A percentile compares a stretch with the other conserved stretches of the same genome.
phyloP scores from a whole-genome alignment of 1,140 invertebrate species.

The Drosophila bifasciata region DNA sequence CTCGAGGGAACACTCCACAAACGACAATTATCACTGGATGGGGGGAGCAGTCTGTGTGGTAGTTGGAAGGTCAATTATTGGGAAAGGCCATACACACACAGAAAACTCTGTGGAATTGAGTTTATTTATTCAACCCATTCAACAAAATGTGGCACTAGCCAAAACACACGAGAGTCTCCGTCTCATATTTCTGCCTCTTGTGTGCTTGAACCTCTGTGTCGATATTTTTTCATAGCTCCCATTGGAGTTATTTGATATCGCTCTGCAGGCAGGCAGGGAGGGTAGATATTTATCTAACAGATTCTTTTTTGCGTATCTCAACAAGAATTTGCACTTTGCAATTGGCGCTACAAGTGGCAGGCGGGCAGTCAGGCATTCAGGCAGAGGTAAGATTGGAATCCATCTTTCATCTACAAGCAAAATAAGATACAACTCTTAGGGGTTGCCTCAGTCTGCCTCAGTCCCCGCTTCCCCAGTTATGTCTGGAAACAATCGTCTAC shows the following conservation, averaged over 20 bases:
- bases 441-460: background rate
- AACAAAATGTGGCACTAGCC: conserved; percentile 4
- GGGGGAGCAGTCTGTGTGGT: conserved; percentile 2
- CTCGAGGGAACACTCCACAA: conserved; percentile 25
- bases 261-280: background rate
- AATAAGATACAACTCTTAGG: background rate
- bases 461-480: too few species aligned
- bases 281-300: conserved; percentile 21
- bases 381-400: too few species aligned
- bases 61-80: conserved; percentile 65
- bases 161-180: conserved; percentile 30
- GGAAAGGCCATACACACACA: conserved; percentile 31
- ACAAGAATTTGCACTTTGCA: conserved; percentile 62
- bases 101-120: background rate
- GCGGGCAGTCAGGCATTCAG: too few species aligned
- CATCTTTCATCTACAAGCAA: background rate
- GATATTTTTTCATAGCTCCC: background rate
- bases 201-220: background rate
- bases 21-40: conserved; percentile 43
- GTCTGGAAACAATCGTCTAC: conserved; percentile 31
- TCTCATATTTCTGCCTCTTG: conserved; percentile 12
- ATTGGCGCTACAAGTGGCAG: conserved; percentile 14
- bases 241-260: conserved; percentile 20
- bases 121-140: conserved; percentile 44
- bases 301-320: conserved; percentile 28